Conservation (phyloP, 2,888 invertebrate genomes). For the Sepioteuthis lessoniana region DNA sequence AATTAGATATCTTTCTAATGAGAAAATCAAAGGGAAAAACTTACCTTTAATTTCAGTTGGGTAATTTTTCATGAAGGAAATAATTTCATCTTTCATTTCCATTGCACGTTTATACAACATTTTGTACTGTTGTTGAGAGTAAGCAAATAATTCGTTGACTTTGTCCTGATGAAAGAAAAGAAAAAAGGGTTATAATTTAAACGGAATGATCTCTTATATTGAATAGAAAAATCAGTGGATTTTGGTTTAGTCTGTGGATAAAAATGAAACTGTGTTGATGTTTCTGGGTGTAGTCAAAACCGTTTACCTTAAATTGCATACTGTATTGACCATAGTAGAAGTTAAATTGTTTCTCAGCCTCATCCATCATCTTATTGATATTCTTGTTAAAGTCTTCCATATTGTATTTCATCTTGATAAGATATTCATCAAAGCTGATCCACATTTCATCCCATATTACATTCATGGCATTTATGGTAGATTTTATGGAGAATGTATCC, state of each 20-base stretch:
- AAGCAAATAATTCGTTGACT: not conserved
- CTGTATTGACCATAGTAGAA: not conserved
- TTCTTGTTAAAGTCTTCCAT: not conserved
- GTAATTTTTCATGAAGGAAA: not conserved
- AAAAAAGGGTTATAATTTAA: not conserved
- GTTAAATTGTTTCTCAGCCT: not conserved
- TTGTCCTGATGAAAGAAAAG: not conserved
- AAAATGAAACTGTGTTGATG: not conserved
- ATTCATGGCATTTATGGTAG: not conserved
- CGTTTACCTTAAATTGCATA: not conserved
- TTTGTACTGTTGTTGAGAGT: not conserved
- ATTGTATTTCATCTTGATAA: not conserved
- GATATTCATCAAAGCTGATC: not conserved
- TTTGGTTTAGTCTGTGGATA: not conserved
- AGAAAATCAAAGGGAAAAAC: not conserved
- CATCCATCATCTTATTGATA: not conserved
- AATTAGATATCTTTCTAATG: not conserved
- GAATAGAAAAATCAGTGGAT: not conserved
- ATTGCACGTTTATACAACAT: not conserved
- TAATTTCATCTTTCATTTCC: not conserved
- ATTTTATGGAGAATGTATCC: not conserved
- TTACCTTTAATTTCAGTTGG: not conserved
- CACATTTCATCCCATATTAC: not conserved
- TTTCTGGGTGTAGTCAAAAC: not conserved
- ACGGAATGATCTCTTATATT: not conserved